Evolutionary conservation across 2,797 vertebrate genomes (phyloP).

Genomic region (Oreochromis mossambicus): DNA sequence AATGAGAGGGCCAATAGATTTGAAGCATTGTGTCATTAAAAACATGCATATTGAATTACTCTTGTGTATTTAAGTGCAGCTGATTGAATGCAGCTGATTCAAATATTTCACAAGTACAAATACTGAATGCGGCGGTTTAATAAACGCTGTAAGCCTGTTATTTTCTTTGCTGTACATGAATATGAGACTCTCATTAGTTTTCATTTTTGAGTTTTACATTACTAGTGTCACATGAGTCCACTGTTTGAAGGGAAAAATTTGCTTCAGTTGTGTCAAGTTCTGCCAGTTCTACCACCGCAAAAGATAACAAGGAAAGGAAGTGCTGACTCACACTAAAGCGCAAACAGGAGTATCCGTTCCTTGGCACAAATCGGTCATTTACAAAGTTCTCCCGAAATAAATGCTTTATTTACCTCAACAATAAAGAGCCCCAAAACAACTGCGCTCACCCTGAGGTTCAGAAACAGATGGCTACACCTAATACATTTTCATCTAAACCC

Average conservation of each 20-base stretch:
- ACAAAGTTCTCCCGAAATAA: slow-evolving; percentile 6
- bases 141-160: not conserved
- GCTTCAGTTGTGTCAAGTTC: not conserved
- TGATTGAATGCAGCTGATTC: not conserved
- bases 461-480: slow-evolving; percentile 46
- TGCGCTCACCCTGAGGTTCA: not conserved
- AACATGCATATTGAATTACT: not conserved
- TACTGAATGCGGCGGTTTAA: not conserved
- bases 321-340: not conserved
- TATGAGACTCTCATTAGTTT: not conserved
- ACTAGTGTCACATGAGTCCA: not conserved
- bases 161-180: not conserved
- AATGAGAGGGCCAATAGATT: slow-evolving; percentile 4
- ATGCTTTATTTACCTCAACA: not conserved
- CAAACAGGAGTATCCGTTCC: not conserved
- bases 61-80: not conserved
- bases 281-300: not conserved
- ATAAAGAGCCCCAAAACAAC: slow-evolving; percentile 19
- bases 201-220: not conserved
- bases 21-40: slow-evolving; percentile 1
- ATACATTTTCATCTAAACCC: slow-evolving; percentile 13
- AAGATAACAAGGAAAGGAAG: not conserved
- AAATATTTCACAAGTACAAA: not conserved
- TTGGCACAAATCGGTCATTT: slow-evolving; percentile 9
- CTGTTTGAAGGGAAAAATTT: not conserved